Evolutionary conservation across 2,888 invertebrate species (phyloP).

Genomic region (Dolichopus griseipennis): DNA sequence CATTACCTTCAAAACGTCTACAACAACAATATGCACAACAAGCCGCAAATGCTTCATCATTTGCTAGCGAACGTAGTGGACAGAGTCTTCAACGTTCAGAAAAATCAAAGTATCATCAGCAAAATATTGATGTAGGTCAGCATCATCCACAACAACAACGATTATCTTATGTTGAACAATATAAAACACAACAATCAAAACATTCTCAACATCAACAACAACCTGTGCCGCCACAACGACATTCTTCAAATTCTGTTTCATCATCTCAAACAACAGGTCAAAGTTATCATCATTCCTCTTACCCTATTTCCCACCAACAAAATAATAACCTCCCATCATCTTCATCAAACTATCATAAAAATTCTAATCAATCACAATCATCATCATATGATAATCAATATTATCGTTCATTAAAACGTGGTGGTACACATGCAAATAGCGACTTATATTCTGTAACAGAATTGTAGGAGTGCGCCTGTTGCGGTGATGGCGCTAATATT

Average conservation of each 20-base stretch:
- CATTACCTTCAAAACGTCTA: slow-evolving; percentile 38
- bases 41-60: slow-evolving; percentile 27
- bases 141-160: slow-evolving; percentile 21
- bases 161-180: slow-evolving; percentile 36
- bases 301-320: slow-evolving; percentile 32
- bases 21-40: slow-evolving; percentile 24
- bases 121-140: slow-evolving; percentile 27
- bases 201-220: slow-evolving; percentile 26
- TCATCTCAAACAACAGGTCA: slow-evolving; percentile 1
- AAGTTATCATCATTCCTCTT: slow-evolving; percentile 31
- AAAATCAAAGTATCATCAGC: slow-evolving; percentile 36
- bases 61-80: slow-evolving; percentile 34
- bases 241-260: background rate
- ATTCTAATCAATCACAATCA: slow-evolving; percentile 22
- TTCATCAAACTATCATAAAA: slow-evolving; percentile 21
- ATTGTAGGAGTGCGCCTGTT: slow-evolving; percentile 50
- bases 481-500: slow-evolving; percentile 45
- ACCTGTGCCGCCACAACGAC: slow-evolving; percentile 5
- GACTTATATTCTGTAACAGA: slow-evolving; percentile 69
- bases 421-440: slow-evolving; percentile 44
- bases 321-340: slow-evolving; percentile 29
- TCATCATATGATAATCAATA: slow-evolving; percentile 8
- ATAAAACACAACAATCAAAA: slow-evolving; percentile 23
- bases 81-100: slow-evolving; percentile 28
- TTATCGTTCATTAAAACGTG: slow-evolving; percentile 46